Evolutionary conservation across 1,140 invertebrate genomes (phyloP).

Genomic region (Heliconius melpomene): DNA sequence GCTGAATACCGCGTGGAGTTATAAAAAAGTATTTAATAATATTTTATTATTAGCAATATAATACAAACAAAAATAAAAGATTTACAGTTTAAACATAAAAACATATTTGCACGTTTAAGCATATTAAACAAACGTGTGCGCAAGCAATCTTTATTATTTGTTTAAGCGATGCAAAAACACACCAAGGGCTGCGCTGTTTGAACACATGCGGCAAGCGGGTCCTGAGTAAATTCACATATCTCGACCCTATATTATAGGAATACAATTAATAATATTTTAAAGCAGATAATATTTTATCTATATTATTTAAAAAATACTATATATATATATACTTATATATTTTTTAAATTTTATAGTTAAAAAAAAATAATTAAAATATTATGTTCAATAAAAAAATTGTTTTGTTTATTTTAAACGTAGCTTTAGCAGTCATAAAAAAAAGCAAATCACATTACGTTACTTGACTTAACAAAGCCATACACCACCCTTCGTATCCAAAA

Average conservation of each 20-base stretch:
- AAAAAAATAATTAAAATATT: no score
- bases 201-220: constrained; percentile 36
- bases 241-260: constrained; percentile 22
- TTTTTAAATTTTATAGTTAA: no score
- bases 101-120: constrained; percentile 17
- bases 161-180: constrained; percentile 39
- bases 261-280: neutral
- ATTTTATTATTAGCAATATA: constrained; percentile 5
- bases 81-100: constrained; percentile 11
- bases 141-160: constrained; percentile 39
- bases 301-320: no score
- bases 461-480: neutral
- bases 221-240: constrained; percentile 37
- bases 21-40: neutral
- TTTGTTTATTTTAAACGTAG: no score
- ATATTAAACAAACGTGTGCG: constrained; percentile 40
- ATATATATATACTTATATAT: no score
- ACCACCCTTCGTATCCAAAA: neutral
- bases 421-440: neutral
- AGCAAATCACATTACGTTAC: neutral
- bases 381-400: no score
- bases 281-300: no score
- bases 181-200: constrained; percentile 39
- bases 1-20: no score
- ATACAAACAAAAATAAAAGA: constrained; percentile 6